Evolutionary conservation across 2,113 vertebrate species (phyloP).

Genomic region (Leiothrix lutea): DNA sequence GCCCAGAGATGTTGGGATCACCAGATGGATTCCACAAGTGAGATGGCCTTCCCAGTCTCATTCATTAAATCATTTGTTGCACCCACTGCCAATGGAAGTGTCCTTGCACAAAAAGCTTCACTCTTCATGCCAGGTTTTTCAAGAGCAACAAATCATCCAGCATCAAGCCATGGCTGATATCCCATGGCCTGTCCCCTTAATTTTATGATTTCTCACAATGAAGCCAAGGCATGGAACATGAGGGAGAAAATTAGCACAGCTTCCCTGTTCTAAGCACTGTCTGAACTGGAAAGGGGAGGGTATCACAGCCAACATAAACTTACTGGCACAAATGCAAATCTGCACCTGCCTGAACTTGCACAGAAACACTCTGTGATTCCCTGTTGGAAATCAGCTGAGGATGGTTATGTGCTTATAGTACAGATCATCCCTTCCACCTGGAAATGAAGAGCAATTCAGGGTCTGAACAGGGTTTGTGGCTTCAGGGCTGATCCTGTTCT

Average conservation of each 20-base stretch:
- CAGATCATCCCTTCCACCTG: not conserved
- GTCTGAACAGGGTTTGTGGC: not conserved
- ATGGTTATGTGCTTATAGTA: not conserved
- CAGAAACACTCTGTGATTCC: not conserved
- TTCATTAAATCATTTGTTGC: not conserved
- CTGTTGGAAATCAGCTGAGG: not conserved
- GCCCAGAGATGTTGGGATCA: not conserved
- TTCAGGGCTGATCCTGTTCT: not conserved
- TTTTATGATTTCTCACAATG: not conserved
- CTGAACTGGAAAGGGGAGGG: not conserved
- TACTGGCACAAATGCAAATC: not conserved
- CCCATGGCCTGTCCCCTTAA: not conserved
- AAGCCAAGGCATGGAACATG: not conserved
- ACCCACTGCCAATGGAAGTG: not conserved
- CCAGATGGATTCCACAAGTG: not conserved
- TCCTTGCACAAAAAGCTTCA: not conserved
- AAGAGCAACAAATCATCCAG: not conserved
- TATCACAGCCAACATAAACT: not conserved
- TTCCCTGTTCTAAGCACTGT: not conserved
- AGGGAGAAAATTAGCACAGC: conserved; percentile 1
- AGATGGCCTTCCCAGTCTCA: not conserved
- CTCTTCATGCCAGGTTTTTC: not conserved
- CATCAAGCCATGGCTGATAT: not conserved
- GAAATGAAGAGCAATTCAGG: not conserved
- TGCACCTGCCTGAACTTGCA: not conserved